Conservation (phyloP, 1,140 invertebrate species). For the Mesaphorura yosii region DNA sequence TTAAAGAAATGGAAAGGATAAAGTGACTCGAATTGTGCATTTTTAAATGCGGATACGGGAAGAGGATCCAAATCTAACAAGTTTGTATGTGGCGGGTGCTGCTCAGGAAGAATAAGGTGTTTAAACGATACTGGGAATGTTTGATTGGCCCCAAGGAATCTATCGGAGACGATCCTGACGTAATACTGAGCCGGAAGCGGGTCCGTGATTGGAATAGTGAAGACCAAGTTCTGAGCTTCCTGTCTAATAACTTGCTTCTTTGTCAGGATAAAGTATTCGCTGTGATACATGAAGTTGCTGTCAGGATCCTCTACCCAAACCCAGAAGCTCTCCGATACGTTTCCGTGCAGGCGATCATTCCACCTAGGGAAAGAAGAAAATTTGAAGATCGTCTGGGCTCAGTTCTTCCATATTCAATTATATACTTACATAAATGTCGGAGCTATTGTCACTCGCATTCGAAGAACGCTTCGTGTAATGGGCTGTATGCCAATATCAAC, state of each 20-base stretch:
- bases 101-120: constrained; percentile 81
- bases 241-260: constrained; percentile 62
- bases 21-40: constrained; percentile 61
- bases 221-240: constrained; percentile 72
- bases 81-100: constrained; percentile 88
- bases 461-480: constrained; percentile 82
- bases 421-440: constrained; percentile 58
- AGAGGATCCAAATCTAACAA: constrained; percentile 82
- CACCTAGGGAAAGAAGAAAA: constrained; percentile 43
- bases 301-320: constrained; percentile 96
- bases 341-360: constrained; percentile 82
- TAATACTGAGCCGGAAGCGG: constrained; percentile 86
- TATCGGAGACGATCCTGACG: constrained; percentile 71
- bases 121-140: constrained; percentile 68
- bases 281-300: constrained; percentile 88
- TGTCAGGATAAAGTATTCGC: constrained; percentile 79
- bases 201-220: constrained; percentile 90
- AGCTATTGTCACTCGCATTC: constrained; percentile 68
- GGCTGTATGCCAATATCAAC: constrained; percentile 80
- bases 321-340: constrained; percentile 82
- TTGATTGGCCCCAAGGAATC: constrained; percentile 74
- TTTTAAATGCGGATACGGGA: constrained; percentile 67
- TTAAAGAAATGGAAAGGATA: constrained; percentile 93
- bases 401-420: not conserved
- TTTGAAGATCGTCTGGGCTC: too few species aligned